Base-by-base conservation (phyloP, 2,888 invertebrate species). In the Globia sparganii region DNA sequence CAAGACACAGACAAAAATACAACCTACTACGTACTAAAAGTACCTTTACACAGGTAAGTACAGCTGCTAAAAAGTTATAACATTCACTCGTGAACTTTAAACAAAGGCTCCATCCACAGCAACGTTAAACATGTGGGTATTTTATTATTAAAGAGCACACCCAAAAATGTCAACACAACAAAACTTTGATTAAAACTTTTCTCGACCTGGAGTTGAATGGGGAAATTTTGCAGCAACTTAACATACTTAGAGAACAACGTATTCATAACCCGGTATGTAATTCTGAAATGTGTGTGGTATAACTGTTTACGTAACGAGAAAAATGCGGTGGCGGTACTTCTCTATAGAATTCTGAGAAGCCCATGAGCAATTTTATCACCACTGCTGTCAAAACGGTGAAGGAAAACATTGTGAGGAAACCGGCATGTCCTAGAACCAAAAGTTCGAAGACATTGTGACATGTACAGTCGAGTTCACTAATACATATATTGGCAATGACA, bases 131-230 rank as follows among this genome's bases (percentile, higher is more conserved):
- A 78, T 86, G 78, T 84, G 80, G 78, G 85, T 82, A 77, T 79
- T 86, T 84, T 84, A 78, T 80, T 81, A 86, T 80, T 76, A 86
- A 76, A 70, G 73, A 78, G 71, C 40, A 69, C 65, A 71, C 64
- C 72, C 75, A 83, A 83, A 84, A 88, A 87, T 86, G 85, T 83
- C 87, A 85, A 83, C 85, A 69, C 13, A 83, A 75, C 85, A 77
- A 78, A 87, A 79, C 85, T 86, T 86, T 85, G 87, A 86, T 87
- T 87, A 87, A 83, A 87, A 86, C 79, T 86, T 85, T n/a, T 65
- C 66, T 34, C 46, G 34, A 15, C 64, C 61, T 62, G 18, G 74
- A 88, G 76, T 88, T 86, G 81, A 79, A 86, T 85, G 74, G 49
- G 79, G 70, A 84, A 84, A 88, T 86, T 86, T 81, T 58, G 58